Percentiles rank a stretch among this genome's conserved stretches.
phyloP scores from a whole-genome alignment of 2,888 invertebrate species.

The Blera fallax region DNA sequence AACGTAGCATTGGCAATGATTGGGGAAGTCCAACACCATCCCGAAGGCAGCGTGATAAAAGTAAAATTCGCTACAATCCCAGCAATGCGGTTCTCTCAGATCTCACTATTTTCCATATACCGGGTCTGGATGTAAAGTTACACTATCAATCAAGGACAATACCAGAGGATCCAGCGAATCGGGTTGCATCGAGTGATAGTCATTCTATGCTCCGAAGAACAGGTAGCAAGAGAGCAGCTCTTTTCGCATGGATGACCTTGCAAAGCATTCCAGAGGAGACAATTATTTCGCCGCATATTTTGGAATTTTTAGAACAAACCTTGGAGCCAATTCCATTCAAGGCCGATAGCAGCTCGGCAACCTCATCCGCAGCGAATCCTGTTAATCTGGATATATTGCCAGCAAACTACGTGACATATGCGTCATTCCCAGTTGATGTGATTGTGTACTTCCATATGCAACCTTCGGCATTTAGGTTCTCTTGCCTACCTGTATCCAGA shows the following conservation, averaged over 20 bases:
- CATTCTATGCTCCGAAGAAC: slow-evolving; percentile 82
- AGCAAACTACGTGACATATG: slow-evolving; percentile 91
- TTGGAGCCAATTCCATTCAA: slow-evolving; percentile 95
- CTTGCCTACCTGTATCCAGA: slow-evolving; percentile 96
- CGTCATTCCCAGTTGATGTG: slow-evolving; percentile 98
- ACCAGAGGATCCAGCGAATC: slow-evolving; percentile 84
- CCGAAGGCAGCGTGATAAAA: slow-evolving; percentile 80
- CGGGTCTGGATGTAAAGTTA: slow-evolving; percentile 94
- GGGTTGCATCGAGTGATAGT: slow-evolving; percentile 77
- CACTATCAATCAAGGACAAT: slow-evolving; percentile 91
- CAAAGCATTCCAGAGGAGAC: slow-evolving; percentile 99
- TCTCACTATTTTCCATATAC: slow-evolving; percentile 94
- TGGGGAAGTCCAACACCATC: slow-evolving; percentile 84
- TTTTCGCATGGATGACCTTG: slow-evolving; percentile 97
- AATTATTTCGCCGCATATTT: slow-evolving; percentile 97
- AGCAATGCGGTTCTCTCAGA: slow-evolving; percentile 85
- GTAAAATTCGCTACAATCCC: slow-evolving; percentile 80
- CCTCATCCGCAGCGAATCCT: slow-evolving; percentile 78
- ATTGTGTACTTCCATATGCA: slow-evolving; percentile 99
- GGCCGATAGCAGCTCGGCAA: slow-evolving; percentile 80
- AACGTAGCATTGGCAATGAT: slow-evolving; percentile 80
- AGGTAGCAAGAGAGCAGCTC: slow-evolving; percentile 92
- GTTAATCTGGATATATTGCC: slow-evolving; percentile 84
- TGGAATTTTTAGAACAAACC: slow-evolving; percentile 98
- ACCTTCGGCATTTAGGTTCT: slow-evolving; percentile 97